Evolutionary conservation across 2,888 invertebrate genomes (phyloP).

Genomic region (Ormyrus rosae): DNA sequence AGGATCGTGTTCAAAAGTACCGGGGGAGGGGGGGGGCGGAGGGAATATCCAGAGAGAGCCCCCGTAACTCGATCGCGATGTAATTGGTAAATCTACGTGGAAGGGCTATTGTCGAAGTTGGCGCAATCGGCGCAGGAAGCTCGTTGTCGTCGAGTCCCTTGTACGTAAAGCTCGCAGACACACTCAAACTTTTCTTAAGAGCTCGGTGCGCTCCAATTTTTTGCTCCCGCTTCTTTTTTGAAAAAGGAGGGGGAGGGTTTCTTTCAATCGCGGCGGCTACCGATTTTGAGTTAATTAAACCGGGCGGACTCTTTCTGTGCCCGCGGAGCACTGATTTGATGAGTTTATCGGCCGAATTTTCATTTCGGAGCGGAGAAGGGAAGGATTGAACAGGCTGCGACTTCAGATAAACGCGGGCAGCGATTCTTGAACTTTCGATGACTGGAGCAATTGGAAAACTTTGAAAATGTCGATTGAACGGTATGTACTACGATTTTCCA

Average conservation of each 20-base stretch:
- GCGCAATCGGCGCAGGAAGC: conserved; percentile 53
- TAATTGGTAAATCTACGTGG: conserved; percentile 58
- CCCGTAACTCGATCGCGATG: conserved; percentile 57
- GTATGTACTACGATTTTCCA: neutral
- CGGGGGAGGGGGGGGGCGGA: conserved; percentile 11
- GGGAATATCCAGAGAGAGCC: conserved; percentile 25
- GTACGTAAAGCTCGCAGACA: too few species aligned
- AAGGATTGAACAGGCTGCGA: neutral
- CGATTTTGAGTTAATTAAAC: conserved; percentile 35
- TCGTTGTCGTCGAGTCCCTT: conserved; percentile 30
- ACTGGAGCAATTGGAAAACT: too few species aligned
- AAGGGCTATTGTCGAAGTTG: conserved; percentile 56
- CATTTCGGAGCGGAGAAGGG: neutral
- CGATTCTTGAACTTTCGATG: too few species aligned
- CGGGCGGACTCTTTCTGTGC: neutral
- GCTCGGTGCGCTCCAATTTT: conserved; percentile 12
- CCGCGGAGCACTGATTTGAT: neutral
- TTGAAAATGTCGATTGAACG: too few species aligned
- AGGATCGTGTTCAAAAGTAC: conserved; percentile 54
- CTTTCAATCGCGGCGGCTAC: conserved; percentile 6
- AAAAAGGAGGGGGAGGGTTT: neutral
- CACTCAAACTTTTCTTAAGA: conserved; percentile 33
- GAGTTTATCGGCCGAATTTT: conserved; percentile 9
- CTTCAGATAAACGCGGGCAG: too few species aligned
- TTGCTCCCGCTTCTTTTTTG: conserved; percentile 17